A percentile compares a stretch with the other conserved stretches of the same genome.
Conservation (phyloP, 2,888 invertebrate species). For the Apodemia arnacis region DNA sequence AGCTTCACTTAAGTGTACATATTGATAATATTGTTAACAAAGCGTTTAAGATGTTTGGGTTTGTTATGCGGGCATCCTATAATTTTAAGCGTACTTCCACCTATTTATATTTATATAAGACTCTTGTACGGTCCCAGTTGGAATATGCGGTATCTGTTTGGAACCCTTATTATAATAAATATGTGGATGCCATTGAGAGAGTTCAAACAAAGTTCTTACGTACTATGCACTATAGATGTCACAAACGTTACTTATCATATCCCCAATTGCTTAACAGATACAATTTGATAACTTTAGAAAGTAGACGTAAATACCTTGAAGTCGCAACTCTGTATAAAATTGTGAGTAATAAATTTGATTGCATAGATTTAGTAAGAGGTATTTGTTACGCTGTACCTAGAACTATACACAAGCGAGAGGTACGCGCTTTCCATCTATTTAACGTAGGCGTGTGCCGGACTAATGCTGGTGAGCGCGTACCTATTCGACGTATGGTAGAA, state of each 20-base stretch:
- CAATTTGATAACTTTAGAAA: too few relatives aligned
- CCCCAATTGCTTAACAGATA: too few relatives aligned
- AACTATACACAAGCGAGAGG: too few relatives aligned
- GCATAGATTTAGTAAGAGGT: too few relatives aligned
- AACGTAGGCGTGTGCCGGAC: too few relatives aligned
- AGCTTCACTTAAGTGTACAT: background rate
- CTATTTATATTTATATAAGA: constrained; percentile 5
- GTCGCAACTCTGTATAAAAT: too few relatives aligned
- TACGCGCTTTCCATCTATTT: too few relatives aligned
- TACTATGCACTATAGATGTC: background rate
- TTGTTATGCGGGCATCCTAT: background rate
- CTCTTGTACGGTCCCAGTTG: background rate
- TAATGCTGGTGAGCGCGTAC: too few relatives aligned
- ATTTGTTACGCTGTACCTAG: too few relatives aligned
- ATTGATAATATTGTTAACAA: constrained; percentile 19
- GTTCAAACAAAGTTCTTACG: background rate
- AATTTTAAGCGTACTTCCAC: background rate
- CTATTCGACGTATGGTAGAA: too few relatives aligned
- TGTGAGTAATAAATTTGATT: too few relatives aligned
- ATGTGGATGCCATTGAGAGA: constrained; percentile 7
- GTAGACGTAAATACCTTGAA: too few relatives aligned
- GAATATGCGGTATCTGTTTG: constrained; percentile 1
- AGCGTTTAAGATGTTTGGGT: constrained; percentile 22
- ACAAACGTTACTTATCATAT: background rate
- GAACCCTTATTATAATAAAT: constrained; percentile 33